A percentile compares a stretch with the other conserved stretches of the same genome.
Conservation (phyloP, 2,888 invertebrate genomes). For the Heliconius cydno region DNA sequence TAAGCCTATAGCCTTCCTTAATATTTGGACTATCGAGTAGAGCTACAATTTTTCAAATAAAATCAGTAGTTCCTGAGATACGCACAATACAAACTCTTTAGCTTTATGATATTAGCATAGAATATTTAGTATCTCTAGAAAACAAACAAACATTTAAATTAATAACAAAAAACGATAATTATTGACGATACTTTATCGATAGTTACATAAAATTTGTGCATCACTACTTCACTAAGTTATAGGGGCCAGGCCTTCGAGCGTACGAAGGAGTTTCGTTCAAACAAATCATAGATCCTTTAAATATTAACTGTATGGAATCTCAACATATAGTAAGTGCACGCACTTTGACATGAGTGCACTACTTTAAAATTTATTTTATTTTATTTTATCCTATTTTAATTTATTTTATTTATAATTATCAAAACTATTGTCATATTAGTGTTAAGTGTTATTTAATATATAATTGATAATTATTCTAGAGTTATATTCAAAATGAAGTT, state of each 20-base stretch:
- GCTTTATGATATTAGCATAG: too few species aligned
- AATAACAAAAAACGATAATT: not conserved
- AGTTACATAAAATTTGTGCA: constrained; percentile 32
- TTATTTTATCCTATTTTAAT: not conserved
- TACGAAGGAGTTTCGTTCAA: constrained; percentile 67
- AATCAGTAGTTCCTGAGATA: too few species aligned
- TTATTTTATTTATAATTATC: not conserved
- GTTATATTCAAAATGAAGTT: constrained; percentile 62
- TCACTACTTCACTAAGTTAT: constrained; percentile 63
- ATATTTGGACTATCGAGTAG: too few species aligned
- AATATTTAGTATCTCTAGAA: too few species aligned
- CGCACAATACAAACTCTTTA: too few species aligned
- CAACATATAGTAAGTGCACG: constrained; percentile 64
- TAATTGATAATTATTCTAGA: constrained; percentile 53
- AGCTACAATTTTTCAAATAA: too few species aligned
- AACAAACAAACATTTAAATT: not conserved
- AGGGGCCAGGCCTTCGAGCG: constrained; percentile 79
- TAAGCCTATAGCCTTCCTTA: too few species aligned
- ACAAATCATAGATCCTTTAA: constrained; percentile 78
- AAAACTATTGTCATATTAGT: constrained; percentile 13
- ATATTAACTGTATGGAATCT: constrained; percentile 72
- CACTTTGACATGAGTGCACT: constrained; percentile 60
- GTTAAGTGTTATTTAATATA: constrained; percentile 5
- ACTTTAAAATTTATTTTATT: constrained; percentile 51
- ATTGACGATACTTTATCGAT: constrained; percentile 10